Evolutionary conservation across 2,797 vertebrate species (phyloP), one percentile per base, ranked within the genome.

Genomic region (Urophycis tenuis): DNA sequence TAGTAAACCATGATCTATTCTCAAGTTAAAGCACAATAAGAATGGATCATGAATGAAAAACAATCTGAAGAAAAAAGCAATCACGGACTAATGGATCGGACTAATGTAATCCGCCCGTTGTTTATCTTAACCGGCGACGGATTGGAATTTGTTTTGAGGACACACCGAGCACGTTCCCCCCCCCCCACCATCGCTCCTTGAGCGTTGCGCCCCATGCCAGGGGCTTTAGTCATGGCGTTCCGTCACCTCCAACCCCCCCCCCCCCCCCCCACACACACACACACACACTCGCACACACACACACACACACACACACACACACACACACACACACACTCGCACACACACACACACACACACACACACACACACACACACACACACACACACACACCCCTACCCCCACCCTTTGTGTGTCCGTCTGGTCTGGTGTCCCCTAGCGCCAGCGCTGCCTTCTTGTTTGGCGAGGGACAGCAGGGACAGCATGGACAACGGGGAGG

Each of bases 401-500:
- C 71, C 71, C 71, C 30, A 22, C 71, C 71, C 71, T 35, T 35
- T 34, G 70, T 71, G 70, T 71, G 35, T 35, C 33, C 72, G n/a
- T 39, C 72, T 87, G 86, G 89, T 67, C 87, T 73, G 78, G 78
- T 49, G 81, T 86, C 84, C 85, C 82, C 86, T 80, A 67, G 79
- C 70, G 83, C 67, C 80, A 83, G 60, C 81, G 84, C 85, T 84
- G 87, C 83, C 85, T 71, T 19, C 79, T 84, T 85, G 88, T 88
- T 86, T 71, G 32, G 83, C 86, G 85, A 67, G 81, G 83, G 88
- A 85, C 87, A 87, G 86, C 86, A 81, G 88, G 82, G 86, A 86
- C 88, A 90, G 89, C 86, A 90, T 87, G 90, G 89, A 85, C 85
- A 78, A 33, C 71, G 81, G 88, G 89, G 84, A 87, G 90, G 91